Base-by-base conservation (phyloP, 1,140 invertebrate species). In the Drosophila ogumai region DNA sequence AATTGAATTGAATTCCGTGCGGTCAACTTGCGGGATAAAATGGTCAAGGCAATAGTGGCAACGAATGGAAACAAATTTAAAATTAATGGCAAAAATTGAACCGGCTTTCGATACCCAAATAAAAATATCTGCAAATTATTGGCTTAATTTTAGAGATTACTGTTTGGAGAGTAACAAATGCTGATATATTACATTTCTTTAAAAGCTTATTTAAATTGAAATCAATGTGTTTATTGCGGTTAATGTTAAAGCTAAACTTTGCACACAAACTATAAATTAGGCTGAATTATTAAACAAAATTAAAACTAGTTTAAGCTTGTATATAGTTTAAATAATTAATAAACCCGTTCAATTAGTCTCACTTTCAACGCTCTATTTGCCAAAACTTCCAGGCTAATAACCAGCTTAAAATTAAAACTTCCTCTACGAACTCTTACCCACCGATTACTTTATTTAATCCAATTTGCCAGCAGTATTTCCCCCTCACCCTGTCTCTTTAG, bases 1-100 rank as follows among this genome's bases (percentile, higher is more conserved):
- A 69, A 82, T 69, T 65, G 56, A 76, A 82, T 80, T 66, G 68
- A 65, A 82, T 79, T 66, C 47, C 49, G 58, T 56, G 43, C 52
- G 66, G 50, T 57, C 66, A 49, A 28, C 68, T 43, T 28, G 63
- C 63, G 32, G 64, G 52, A 38, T 50, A 36, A 49, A 71, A 34
- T 58, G 34, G n/a, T 38, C 65, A 41, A 28, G n/a, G 43, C 50
- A 43, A 17, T 12, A 25, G 25, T 28, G 13, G 6, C 31, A 41
- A 12, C 52, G 19, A 55, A 65, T 64, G 55, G 63, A 66, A 77
- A 67, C 56, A 73, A 63, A 71, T 67, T 73, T 78, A n/a, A 36
- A 82, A 82, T 82, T 67, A 73, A 79, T 74, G 49, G 43, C 32
- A 19, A 34, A 63, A 66, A 40, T 66, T 77, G 31, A 49, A 57